Evolutionary conservation across 2,888 invertebrate genomes (phyloP), one percentile per base, ranked within the genome.

Genomic region (Andrena dorsata): DNA sequence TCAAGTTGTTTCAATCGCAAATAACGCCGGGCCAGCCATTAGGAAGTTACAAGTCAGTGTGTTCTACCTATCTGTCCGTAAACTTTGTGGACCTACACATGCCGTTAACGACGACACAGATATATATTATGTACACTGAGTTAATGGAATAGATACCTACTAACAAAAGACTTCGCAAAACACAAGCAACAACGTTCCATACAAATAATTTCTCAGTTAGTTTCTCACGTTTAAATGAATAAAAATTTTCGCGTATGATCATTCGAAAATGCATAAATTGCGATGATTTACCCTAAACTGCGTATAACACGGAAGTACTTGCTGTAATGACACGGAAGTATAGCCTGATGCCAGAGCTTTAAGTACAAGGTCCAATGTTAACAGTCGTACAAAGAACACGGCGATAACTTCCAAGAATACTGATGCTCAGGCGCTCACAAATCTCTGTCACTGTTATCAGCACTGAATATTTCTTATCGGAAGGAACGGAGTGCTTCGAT

Each of bases 401-500:
- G 10, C 16, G 41, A 32, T 20, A 30, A 16, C 26, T 72, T 30
- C 20, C 26, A 20, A 32, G 5, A 64, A 20, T 26, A 53, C n/a
- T 68, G 2, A n/a, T 16, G 13, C 60, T 35, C 10, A 10, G 13
- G n/a, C 26, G 16, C 26, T 10, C 23, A 76, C 26, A 49, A 58
- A 72, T 73, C 49, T 32, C 47, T 49, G 56, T 65, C 64, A 47
- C 23, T 28, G 28, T 35, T 60, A 35, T 73, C 73, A 49, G 20
- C 10, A 51, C 28, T 60, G 2, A 79, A 69, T 64, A 79, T 80
- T 70, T 65, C 70, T 51, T 60, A 70, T 53, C 51, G 8, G 1
- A 28, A 47, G 16, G 30, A 35, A 32, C 20, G 49, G 20, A 72
- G 23, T 58, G 32, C 28, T 53, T 56, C 26, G 35, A 61, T 56